phyloP scores from a whole-genome alignment of 2,113 vertebrate species.

The Nanorana parkeri region DNA sequence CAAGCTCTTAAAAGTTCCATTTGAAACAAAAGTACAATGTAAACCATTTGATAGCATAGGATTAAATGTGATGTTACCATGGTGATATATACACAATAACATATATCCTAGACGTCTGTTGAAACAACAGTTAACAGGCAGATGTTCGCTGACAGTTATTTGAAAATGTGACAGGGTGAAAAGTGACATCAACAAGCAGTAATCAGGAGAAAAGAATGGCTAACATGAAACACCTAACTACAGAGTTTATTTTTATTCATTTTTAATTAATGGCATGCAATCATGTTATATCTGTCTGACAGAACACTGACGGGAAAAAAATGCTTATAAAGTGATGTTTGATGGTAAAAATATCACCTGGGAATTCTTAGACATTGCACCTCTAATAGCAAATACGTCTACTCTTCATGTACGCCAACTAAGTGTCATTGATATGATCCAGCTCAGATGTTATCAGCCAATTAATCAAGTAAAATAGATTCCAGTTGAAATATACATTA shows the following conservation, averaged over 20 bases:
- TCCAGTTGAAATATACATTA: conserved; percentile 22
- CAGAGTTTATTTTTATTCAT: neutral
- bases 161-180: neutral
- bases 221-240: neutral
- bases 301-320: too few relatives aligned
- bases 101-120: neutral
- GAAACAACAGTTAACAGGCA: neutral
- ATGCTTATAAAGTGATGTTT: neutral
- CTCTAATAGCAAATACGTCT: conserved; percentile 18
- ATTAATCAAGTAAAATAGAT: conserved; percentile 15
- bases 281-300: neutral
- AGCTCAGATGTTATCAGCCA: conserved; percentile 12
- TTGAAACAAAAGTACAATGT: too few relatives aligned
- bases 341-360: neutral
- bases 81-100: neutral
- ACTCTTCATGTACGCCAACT: conserved; percentile 14
- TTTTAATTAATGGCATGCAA: too few relatives aligned
- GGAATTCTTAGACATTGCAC: conserved; percentile 21
- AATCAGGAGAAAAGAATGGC: neutral
- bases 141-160: neutral
- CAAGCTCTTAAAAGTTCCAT: too few relatives aligned
- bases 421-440: conserved; percentile 19
- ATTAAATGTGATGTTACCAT: neutral
- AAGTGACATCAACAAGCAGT: neutral
- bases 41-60: too few relatives aligned